Percentiles rank a stretch among this genome's conserved stretches.
Evolutionary conservation across 1,140 invertebrate species (phyloP).

Genomic region (Drosophila watanabei): DNA sequence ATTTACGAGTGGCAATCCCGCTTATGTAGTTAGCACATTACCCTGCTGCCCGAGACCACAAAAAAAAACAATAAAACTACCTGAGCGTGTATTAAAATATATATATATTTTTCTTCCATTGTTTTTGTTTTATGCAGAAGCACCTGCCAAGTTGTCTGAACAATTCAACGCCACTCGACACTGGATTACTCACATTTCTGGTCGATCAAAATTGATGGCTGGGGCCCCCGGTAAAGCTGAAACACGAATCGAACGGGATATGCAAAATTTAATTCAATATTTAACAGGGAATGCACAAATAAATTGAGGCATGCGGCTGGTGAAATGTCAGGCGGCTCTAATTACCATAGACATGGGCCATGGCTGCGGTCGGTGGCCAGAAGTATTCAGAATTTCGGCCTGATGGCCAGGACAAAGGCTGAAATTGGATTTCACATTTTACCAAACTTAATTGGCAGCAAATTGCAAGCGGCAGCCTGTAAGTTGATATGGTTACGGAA

Average conservation of each 20-base stretch:
- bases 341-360: constrained; percentile 40
- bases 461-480: constrained; percentile 31
- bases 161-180: constrained; percentile 15
- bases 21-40: constrained; percentile 30
- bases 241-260: constrained; percentile 20
- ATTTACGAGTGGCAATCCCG: constrained; percentile 24
- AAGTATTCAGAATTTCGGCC: neutral
- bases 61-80: constrained; percentile 24
- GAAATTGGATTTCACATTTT: constrained; percentile 35
- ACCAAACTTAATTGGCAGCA: constrained; percentile 38
- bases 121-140: constrained; percentile 17
- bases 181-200: constrained; percentile 51
- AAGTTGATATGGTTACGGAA: constrained; percentile 47
- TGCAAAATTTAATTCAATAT: constrained; percentile 41
- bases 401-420: constrained; percentile 10
- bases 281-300: constrained; percentile 31
- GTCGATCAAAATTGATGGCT: constrained; percentile 47
- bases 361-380: neutral
- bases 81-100: constrained; percentile 14
- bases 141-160: constrained; percentile 44
- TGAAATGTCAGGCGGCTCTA: constrained; percentile 58
- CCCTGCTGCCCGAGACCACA: constrained; percentile 1
- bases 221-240: constrained; percentile 27
- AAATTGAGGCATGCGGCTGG: constrained; percentile 13
- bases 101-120: neutral